Evolutionary conservation across 2,888 invertebrate species (phyloP).

Genomic region (Lycocerus yunnanus): DNA sequence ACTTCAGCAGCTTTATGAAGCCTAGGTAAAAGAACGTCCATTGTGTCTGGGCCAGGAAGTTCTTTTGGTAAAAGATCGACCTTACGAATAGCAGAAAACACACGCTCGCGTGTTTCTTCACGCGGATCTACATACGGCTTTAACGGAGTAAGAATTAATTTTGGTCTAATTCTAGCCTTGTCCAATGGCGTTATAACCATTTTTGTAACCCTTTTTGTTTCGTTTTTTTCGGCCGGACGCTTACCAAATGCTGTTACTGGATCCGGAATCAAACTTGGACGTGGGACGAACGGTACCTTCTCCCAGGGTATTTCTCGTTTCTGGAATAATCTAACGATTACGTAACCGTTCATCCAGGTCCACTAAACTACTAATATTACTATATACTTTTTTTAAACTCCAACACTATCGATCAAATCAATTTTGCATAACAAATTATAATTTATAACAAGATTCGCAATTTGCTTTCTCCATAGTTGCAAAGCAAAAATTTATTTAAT

Average conservation of each 20-base stretch:
- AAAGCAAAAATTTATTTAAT: not conserved
- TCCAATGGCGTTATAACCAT: conserved; percentile 62
- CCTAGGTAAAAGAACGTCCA: conserved; percentile 68
- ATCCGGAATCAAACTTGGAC: conserved; percentile 82
- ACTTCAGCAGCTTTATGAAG: conserved; percentile 61
- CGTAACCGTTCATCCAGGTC: conserved; percentile 46
- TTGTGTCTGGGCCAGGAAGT: conserved; percentile 56
- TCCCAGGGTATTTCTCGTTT: conserved; percentile 83
- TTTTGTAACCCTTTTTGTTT: conserved; percentile 42
- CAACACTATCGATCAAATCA: not conserved
- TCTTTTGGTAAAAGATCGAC: conserved; percentile 58
- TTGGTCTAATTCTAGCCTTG: conserved; percentile 66
- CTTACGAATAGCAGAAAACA: conserved; percentile 63
- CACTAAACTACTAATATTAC: conserved; percentile 26
- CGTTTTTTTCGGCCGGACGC: conserved; percentile 49
- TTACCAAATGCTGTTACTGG: conserved; percentile 85
- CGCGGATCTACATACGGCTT: conserved; percentile 72
- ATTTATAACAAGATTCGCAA: not conserved
- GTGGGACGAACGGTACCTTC: conserved; percentile 84
- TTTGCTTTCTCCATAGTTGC: not conserved
- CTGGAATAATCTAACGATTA: conserved; percentile 62
- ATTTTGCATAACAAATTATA: not conserved
- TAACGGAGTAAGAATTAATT: conserved; percentile 63
- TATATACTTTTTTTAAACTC: not conserved
- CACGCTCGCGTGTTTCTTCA: conserved; percentile 67